Evolutionary conservation across 2,113 vertebrate genomes (phyloP).

Genomic region (Corynorhinus townsendii): DNA sequence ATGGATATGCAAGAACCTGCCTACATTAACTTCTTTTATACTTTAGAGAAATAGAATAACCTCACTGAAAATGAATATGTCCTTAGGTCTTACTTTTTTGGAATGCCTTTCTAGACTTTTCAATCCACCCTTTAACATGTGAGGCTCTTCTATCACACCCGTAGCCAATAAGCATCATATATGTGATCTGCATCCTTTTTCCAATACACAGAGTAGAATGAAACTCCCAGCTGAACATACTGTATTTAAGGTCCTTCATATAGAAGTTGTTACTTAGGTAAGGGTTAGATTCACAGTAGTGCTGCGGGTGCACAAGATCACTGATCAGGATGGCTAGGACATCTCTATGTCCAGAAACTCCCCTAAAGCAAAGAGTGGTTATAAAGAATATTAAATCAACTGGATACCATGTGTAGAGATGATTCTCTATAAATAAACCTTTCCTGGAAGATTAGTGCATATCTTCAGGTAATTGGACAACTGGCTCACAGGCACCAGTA

Average conservation of each 20-base stretch:
- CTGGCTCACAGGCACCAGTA: background rate
- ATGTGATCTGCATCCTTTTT: background rate
- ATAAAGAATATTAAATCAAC: background rate
- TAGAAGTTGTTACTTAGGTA: background rate
- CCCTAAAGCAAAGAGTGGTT: background rate
- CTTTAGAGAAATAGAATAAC: background rate
- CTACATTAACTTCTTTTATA: background rate
- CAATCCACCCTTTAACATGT: background rate
- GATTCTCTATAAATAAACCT: background rate
- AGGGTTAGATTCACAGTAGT: background rate
- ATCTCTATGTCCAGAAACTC: background rate
- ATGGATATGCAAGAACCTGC: background rate
- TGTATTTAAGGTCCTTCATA: background rate
- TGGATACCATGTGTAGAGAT: background rate
- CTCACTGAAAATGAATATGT: background rate
- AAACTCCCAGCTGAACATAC: background rate
- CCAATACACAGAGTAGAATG: background rate
- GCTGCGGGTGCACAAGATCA: background rate
- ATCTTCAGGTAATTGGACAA: background rate
- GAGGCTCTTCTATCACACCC: background rate
- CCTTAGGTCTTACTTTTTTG: background rate
- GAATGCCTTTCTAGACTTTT: background rate
- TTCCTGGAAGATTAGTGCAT: background rate
- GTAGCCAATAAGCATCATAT: background rate
- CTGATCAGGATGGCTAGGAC: background rate